Evolutionary conservation across 2,113 vertebrate species (phyloP).

Genomic region (Halcyon malimbica): DNA sequence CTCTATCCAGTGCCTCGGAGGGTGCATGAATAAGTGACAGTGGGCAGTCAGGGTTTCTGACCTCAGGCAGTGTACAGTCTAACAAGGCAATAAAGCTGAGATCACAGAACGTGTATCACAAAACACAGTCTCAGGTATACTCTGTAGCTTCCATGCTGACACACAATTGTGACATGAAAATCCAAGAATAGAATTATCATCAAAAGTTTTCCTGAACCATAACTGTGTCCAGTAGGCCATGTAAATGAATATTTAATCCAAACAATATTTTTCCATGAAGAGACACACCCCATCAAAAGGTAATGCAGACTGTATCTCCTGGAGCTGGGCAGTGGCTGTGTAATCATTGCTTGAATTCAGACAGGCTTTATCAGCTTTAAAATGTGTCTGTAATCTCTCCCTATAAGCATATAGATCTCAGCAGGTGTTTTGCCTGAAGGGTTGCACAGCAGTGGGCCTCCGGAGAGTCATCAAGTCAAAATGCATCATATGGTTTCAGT

Average conservation of each 20-base stretch:
- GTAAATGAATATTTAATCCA: not conserved
- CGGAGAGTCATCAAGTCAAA: not conserved
- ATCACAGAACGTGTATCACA: not conserved
- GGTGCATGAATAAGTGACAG: not conserved
- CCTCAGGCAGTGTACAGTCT: not conserved
- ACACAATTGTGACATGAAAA: not conserved
- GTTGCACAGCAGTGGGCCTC: not conserved
- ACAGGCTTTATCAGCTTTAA: not conserved
- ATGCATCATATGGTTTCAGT: not conserved
- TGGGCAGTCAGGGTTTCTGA: not conserved
- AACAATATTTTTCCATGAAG: not conserved
- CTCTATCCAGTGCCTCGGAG: not conserved
- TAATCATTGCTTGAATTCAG: not conserved
- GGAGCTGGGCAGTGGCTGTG: not conserved
- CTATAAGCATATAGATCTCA: not conserved
- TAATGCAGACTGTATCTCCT: not conserved
- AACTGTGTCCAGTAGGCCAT: not conserved
- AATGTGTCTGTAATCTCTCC: not conserved
- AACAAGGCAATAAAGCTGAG: not conserved
- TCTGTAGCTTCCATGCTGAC: not conserved
- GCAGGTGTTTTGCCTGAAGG: slow-evolving; percentile 21
- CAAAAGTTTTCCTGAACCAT: not conserved
- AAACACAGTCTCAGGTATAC: not conserved
- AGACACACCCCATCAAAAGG: not conserved
- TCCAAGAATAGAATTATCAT: not conserved